phyloP scores from a whole-genome alignment of 2,797 vertebrate genomes.

The Urosaurus nigricauda region DNA sequence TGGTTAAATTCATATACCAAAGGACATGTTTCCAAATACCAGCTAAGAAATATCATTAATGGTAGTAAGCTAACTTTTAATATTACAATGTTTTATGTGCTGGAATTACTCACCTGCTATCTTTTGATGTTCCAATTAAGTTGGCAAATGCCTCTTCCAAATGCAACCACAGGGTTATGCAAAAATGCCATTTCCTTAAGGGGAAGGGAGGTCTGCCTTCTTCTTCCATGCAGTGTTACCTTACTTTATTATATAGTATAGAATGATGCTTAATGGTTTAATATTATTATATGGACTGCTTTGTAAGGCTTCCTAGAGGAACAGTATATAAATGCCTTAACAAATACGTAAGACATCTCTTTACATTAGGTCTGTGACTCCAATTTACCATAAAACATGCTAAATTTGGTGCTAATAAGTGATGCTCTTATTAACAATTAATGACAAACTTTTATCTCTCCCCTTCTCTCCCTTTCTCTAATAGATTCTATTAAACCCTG shows the following conservation, averaged over 20 bases:
- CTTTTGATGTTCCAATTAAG: background rate
- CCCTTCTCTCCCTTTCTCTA: background rate
- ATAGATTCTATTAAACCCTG: background rate
- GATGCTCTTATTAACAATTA: background rate
- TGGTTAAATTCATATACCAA: background rate
- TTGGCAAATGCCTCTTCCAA: background rate
- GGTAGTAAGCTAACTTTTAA: background rate
- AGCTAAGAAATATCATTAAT: background rate
- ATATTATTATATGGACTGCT: background rate
- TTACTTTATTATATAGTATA: background rate
- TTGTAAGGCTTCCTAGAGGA: background rate
- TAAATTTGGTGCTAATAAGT: background rate
- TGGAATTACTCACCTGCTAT: background rate
- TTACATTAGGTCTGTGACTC: background rate
- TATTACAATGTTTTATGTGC: background rate
- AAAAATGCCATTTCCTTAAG: background rate
- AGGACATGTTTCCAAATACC: background rate
- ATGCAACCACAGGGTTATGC: background rate
- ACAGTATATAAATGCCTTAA: background rate
- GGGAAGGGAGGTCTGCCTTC: background rate
- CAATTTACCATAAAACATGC: background rate
- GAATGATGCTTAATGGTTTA: background rate
- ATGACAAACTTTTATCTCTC: background rate
- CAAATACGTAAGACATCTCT: background rate
- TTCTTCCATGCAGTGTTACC: background rate